Evolutionary conservation across 92 coral and sea anemone genomes (phyloP), one percentile per base, ranked within the genome.

Genomic region (Phymanthus crucifer): DNA sequence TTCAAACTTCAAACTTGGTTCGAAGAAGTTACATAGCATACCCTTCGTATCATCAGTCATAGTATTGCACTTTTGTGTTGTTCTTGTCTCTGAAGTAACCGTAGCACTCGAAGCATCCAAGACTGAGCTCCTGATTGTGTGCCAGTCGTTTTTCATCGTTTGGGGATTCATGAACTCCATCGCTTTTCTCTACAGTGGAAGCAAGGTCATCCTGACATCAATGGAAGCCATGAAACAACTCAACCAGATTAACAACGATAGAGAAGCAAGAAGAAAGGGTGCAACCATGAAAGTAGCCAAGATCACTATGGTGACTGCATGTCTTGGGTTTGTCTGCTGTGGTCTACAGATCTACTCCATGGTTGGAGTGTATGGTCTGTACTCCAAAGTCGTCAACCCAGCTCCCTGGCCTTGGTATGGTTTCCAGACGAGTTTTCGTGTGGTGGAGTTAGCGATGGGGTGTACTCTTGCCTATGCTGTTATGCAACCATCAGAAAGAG

Each of bases 331-430:
- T 67, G 86, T 84, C 2, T 89, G 91, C 65, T 85, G 91, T 24
- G 87, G 73, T 4, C 21, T 92, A 37, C 97, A 94, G 72, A 73
- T 87, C 24, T 94, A 94, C 78, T 93, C 98, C 34, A 78, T 94
- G 90, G 87, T 89, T n/a, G 94, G 90, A 58, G 94, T 94, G 26
- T 94, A 92, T 74, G 93, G 91, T 31, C 29, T 87, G 79, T 92
- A 89, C 66, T 86, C 89, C 47, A 80, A 75, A 23, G 89, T 78
- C 1, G 89, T 86, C 0, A 77, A 89, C 50, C 94, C 94, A 19
- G 71, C 89, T 2, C 95, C 97, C 6, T 95, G 98, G 98, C 98
- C 97, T 10, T 95, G 98, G 98, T 87, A 85, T 86, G 85, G 56
- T 13, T 95, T 90, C 46, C 93, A 92, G 78, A 90, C 97, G 14